These are phyloP conservation scores for Asobara japonica DNA, from an alignment of 1,140 invertebrate genomes.

Conservation along the genomic window DNA sequence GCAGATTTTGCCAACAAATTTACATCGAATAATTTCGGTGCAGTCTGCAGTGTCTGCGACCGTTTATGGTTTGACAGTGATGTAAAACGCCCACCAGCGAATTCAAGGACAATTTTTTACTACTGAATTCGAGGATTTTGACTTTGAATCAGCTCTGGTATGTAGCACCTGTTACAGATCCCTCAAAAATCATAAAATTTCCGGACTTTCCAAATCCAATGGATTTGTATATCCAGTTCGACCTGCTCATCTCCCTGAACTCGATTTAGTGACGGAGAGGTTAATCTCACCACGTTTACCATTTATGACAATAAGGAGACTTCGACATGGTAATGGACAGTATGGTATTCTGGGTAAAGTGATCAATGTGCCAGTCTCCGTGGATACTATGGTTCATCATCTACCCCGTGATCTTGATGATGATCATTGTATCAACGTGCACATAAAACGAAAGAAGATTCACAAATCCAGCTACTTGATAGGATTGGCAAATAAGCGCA, in stretches of 20 bases:
- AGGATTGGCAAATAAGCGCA: constrained; percentile 29
- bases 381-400: constrained; percentile 51
- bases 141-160: constrained; percentile 31
- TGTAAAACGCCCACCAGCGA: neutral
- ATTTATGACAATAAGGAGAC: constrained; percentile 54
- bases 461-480: constrained; percentile 42
- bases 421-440: constrained; percentile 51
- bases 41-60: neutral
- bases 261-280: constrained; percentile 53
- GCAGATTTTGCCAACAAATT: too few species aligned
- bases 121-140: neutral
- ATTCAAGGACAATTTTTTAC: neutral
- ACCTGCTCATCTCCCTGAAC: constrained; percentile 43
- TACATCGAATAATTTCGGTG: neutral
- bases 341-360: constrained; percentile 56
- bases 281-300: constrained; percentile 53
- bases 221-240: constrained; percentile 49
- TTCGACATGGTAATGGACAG: constrained; percentile 46
- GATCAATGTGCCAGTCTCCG: constrained; percentile 55
- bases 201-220: constrained; percentile 43
- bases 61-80: neutral
- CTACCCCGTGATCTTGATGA: constrained; percentile 54
- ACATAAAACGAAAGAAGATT: constrained; percentile 39
- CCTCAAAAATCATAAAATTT: constrained; percentile 46
- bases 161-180: constrained; percentile 46